Base-by-base conservation (phyloP, 2,113 vertebrate species). In the Coturnix japonica region DNA sequence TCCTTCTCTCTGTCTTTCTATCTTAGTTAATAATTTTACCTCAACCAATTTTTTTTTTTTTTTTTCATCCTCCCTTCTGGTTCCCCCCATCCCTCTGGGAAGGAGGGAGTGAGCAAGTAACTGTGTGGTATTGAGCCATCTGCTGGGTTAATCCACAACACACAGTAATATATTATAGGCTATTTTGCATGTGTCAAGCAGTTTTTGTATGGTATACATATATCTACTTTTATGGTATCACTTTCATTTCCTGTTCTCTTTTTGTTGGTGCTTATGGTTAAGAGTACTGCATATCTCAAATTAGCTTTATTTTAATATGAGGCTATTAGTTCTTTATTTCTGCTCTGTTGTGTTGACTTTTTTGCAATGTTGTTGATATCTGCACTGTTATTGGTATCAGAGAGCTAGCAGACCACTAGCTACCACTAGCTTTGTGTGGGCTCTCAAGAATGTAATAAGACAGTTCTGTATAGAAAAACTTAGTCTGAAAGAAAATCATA, bases 171-270 rank as follows among this genome's bases (percentile, higher is more conserved):
- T 47, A 69, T 13, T 23, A 79, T 21, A 77, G 46, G 37, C 23
- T 77, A 61, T 49, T 80, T 49, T 80, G 53, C 75, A 3, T 71
- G 21, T 51, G 43, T 70, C 39, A 18, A 54, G n/a, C 78, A 31
- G 2, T 56, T 89, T 89, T 57, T 85, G 63, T 80, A 22, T 30
- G 11, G 9, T n/a, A 30, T 87, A 46, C 70, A 5, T 85, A 19
- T 44, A 19, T 73, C 35, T 91, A 33, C 73, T 70, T 92, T 84
- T 72, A 23, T 93, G 73, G 76, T 89, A 56, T 94, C 20, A 75
- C 9, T 93, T 95, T 65, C 9, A 79, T 94, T 94, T 95, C 56
- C n/a, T 95, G 11, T 80, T 90, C 30, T 83, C 31, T 84, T 85
- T 69, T 21, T 57, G 10, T 44, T 66, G 21, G 31, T 75, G 44